phyloP scores from a whole-genome alignment of 1,140 invertebrate species.

The Augochlora pura region DNA sequence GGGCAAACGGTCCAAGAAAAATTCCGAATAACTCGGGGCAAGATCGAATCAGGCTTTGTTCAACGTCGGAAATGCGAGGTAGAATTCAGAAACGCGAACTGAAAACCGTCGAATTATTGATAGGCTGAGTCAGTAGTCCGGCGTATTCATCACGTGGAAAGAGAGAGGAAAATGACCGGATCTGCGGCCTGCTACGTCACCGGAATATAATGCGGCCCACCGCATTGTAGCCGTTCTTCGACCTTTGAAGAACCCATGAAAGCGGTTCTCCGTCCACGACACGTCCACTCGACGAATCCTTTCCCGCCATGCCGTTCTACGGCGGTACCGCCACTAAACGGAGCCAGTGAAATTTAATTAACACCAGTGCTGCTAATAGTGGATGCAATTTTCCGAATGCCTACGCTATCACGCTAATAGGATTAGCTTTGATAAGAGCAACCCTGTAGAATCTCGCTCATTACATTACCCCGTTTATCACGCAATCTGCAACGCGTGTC shows the following conservation, averaged over 20 bases:
- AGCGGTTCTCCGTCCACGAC: conserved; percentile 5
- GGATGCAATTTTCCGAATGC: too few relatives aligned
- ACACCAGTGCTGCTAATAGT: too few relatives aligned
- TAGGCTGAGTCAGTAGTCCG: conserved; percentile 16
- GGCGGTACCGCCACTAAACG: background rate
- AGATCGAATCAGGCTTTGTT: too few relatives aligned
- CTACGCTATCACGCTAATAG: too few relatives aligned
- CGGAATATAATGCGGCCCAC: conserved; percentile 37
- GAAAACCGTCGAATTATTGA: conserved; percentile 32
- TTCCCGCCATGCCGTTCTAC: background rate
- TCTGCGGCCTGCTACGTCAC: conserved; percentile 34
- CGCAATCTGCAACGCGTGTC: too few relatives aligned
- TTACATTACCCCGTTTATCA: too few relatives aligned
- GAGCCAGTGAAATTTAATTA: too few relatives aligned
- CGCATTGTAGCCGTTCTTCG: conserved; percentile 32
- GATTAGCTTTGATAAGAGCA: too few relatives aligned
- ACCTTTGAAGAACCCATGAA: conserved; percentile 29
- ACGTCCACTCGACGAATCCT: background rate
- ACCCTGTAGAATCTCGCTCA: too few relatives aligned
- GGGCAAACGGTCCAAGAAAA: too few relatives aligned
- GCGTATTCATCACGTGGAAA: background rate
- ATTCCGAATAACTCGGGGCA: too few relatives aligned
- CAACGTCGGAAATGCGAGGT: background rate
- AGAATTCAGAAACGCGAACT: background rate
- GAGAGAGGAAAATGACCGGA: conserved; percentile 44